Evolutionary conservation across 2,113 vertebrate species (phyloP), one percentile per base, ranked within the genome.

Genomic region (Tragelaphus buxtoni): DNA sequence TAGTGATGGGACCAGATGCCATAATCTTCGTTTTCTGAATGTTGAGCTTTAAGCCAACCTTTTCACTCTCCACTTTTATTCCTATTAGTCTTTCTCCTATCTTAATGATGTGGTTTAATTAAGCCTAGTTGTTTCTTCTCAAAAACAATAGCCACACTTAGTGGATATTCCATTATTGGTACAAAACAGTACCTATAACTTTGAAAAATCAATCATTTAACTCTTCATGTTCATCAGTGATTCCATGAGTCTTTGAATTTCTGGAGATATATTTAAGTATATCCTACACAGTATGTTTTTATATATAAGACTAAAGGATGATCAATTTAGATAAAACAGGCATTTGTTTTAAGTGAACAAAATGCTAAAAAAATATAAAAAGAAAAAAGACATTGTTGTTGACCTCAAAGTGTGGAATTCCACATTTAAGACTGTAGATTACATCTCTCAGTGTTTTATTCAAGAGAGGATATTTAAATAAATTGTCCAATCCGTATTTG

Each of bases 41-140:
- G 35, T 35, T 35, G 35, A 35, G 35, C 35, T 35, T 35, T 35
- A 35, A 35, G 35, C 35, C 35, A 35, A 35, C 35, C 35, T 35
- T 35, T 35, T 35, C 35, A 35, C 35, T 35, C 35, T 35, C 35
- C 35, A 35, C 35, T 35, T 95, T 97, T 81, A 80, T 80, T 90
- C 91, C 84, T 86, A 94, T 93, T 80, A 80, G 32, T 9, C 24
- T 49, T 90, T 97, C 28, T 49, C 55, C 7, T 28, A 56, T 61
- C 53, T 90, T 81, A 12, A 88, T 81, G 47, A 60, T 96, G 55
- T 53, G 83, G 24, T 83, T 97, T 80, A 92, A 96, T 95, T 96
- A 94, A 97, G 83, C 83, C 61, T 74, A 96, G 84, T 94, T 74
- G 30, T 51, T 82, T 94, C 35, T 96, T 95, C 82, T 81, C 51